These are phyloP conservation scores for Dasyurus viverrinus DNA, from an alignment of 2,113 vertebrate species.

Conservation along the genomic window DNA sequence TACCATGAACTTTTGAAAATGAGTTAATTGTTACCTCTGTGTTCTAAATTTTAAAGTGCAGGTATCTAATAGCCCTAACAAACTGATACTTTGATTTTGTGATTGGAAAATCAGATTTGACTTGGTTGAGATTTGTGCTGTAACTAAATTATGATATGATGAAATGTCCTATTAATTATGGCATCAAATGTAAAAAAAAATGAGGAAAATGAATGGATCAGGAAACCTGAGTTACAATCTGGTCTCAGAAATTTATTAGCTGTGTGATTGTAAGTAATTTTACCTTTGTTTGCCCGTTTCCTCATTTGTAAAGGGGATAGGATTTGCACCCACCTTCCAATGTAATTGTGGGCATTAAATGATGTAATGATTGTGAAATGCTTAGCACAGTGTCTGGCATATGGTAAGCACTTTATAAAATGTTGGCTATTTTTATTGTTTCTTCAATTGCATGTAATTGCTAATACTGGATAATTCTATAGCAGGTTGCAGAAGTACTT, in stretches of 20 bases:
- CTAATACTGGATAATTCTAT: too few relatives aligned
- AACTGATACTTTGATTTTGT: background rate
- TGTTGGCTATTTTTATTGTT: background rate
- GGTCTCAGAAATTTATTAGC: background rate
- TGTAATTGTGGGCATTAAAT: too few relatives aligned
- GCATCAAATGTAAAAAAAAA: background rate
- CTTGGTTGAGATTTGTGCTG: background rate
- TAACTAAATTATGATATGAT: background rate
- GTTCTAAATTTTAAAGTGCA: background rate
- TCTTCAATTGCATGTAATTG: too few relatives aligned
- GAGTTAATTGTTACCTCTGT: background rate
- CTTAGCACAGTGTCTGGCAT: too few relatives aligned
- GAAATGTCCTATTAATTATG: background rate
- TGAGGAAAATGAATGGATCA: background rate
- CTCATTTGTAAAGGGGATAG: background rate
- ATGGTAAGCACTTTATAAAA: background rate
- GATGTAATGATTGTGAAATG: too few relatives aligned
- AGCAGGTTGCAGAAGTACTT: too few relatives aligned
- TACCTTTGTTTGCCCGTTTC: background rate
- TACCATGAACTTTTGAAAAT: background rate
- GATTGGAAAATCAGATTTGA: background rate
- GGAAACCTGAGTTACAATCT: background rate
- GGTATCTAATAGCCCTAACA: background rate
- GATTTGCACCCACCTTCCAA: background rate
- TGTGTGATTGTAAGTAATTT: background rate